These are phyloP conservation scores for Ophthalmolycus amberensis DNA, from an alignment of 2,113 vertebrate species.

Conservation along the genomic window DNA sequence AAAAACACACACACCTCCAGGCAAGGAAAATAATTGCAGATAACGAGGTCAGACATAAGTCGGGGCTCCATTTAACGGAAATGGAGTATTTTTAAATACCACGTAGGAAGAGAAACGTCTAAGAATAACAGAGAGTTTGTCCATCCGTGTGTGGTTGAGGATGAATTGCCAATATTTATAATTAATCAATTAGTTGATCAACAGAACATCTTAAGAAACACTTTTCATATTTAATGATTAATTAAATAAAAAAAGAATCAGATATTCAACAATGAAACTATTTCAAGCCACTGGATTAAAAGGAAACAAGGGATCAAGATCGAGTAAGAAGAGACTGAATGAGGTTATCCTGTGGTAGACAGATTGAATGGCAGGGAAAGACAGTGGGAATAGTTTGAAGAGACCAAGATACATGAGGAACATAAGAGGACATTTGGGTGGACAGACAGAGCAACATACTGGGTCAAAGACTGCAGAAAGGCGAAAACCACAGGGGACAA, in stretches of 20 bases:
- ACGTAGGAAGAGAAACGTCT: background rate
- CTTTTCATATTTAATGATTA: background rate
- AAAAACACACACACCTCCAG: conserved; percentile 3
- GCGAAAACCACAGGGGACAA: background rate
- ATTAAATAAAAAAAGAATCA: background rate
- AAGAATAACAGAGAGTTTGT: background rate
- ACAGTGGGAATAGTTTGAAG: background rate
- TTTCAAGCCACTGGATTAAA: background rate
- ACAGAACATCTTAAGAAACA: background rate
- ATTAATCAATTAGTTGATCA: background rate
- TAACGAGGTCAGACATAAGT: conserved; percentile 44
- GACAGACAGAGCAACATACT: background rate
- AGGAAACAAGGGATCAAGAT: background rate
- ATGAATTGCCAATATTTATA: background rate
- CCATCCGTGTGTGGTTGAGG: background rate
- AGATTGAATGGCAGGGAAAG: conserved; percentile 13
- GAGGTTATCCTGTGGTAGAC: background rate
- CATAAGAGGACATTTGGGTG: background rate
- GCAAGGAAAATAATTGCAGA: conserved; percentile 25
- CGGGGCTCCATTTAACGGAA: conserved; percentile 22
- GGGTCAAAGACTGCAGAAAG: background rate
- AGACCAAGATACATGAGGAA: background rate
- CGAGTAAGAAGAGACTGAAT: background rate
- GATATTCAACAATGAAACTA: background rate
- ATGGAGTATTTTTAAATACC: conserved; percentile 15